Evolutionary conservation across 2,797 vertebrate species (phyloP).

Genomic region (Cyprinella venusta): DNA sequence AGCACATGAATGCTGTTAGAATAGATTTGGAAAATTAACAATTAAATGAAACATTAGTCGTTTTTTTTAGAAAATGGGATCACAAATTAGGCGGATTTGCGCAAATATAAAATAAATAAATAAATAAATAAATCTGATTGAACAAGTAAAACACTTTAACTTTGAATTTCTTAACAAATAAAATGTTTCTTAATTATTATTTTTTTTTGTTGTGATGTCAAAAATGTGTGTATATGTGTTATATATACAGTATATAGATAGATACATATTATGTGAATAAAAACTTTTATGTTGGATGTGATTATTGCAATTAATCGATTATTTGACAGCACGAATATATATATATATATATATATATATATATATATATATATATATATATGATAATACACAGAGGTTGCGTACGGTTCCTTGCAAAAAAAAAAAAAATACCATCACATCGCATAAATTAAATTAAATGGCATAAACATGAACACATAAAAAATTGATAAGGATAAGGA

Average conservation of each 20-base stretch:
- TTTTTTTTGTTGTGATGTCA: background rate
- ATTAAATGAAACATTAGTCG: background rate
- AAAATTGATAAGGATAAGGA: background rate
- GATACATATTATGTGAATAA: no score
- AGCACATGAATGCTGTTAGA: background rate
- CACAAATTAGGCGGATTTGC: background rate
- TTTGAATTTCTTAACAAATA: background rate
- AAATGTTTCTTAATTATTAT: background rate
- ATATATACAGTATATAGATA: no score
- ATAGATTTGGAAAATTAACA: background rate
- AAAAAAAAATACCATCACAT: conserved; percentile 5
- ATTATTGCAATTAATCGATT: no score
- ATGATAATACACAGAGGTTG: background rate
- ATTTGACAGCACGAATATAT: background rate
- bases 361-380: background rate
- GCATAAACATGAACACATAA: background rate
- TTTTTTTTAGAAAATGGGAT: background rate
- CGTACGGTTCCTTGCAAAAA: background rate
- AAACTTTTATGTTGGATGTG: no score
- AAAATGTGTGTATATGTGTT: no score
- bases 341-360: background rate
- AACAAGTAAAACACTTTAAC: background rate
- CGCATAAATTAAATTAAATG: background rate
- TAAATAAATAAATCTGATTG: background rate
- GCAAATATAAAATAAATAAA: background rate